Conservation (phyloP, 2,888 invertebrate genomes). For the Ommatoiulus sabulosus region DNA sequence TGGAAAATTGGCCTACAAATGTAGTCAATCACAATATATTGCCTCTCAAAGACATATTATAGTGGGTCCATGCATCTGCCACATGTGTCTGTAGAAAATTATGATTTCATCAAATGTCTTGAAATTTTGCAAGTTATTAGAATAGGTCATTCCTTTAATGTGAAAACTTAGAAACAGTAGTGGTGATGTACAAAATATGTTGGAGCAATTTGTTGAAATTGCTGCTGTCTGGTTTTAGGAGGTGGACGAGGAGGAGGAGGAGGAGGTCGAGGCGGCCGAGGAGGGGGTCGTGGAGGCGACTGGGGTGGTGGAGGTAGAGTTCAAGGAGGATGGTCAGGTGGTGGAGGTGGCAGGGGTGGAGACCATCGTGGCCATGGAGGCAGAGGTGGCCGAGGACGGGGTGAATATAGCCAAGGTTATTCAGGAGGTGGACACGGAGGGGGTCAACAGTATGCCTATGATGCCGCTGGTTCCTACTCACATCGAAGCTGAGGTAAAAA, state of each 20-base stretch:
- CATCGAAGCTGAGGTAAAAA: slow-evolving; percentile 30
- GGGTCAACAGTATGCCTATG: slow-evolving; percentile 42
- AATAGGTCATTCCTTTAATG: no score
- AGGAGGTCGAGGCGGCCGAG: slow-evolving; percentile 59
- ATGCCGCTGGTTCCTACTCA: slow-evolving; percentile 53
- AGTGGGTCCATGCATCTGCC: no score
- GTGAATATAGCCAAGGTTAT: slow-evolving; percentile 59
- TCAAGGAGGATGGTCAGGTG: slow-evolving; percentile 63
- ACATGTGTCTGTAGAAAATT: no score
- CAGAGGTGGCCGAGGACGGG: slow-evolving; percentile 64
- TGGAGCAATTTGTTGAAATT: no score
- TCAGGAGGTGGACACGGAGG: slow-evolving; percentile 62
- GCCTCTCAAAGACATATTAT: no score
- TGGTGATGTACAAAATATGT: no score
- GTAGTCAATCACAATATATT: no score
- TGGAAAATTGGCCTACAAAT: no score
- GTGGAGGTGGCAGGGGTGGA: slow-evolving; percentile 63
- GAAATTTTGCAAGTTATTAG: no score
- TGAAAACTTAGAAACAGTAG: no score
- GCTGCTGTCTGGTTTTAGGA: slow-evolving; percentile 59
- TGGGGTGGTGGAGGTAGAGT: slow-evolving; percentile 65
- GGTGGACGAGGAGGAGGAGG: slow-evolving; percentile 67
- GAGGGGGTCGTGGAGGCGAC: slow-evolving; percentile 63
- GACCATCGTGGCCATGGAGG: slow-evolving; percentile 65
- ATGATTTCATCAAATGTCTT: no score